Conservation (phyloP, 2,113 vertebrate genomes). For the Perccottus glenii region DNA sequence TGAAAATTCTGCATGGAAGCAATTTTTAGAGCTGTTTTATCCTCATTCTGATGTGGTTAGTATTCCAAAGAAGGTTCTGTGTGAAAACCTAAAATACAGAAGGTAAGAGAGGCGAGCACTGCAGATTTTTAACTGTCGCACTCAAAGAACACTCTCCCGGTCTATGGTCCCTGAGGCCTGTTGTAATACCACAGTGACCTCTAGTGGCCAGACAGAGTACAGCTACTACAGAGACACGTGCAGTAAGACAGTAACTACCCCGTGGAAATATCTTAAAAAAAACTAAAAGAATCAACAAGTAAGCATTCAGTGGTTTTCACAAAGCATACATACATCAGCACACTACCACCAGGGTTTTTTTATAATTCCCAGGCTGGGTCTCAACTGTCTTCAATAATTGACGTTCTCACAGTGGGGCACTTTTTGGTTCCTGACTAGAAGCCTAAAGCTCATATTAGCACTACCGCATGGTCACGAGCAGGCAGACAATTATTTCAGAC, state of each 20-base stretch:
- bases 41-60: not conserved
- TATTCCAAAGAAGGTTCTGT: slow-evolving; percentile 3
- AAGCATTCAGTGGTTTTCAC: not conserved
- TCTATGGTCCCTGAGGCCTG: not conserved
- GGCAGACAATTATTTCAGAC: slow-evolving; percentile 11
- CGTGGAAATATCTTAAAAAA: not conserved
- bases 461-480: slow-evolving; percentile 10
- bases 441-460: slow-evolving; percentile 23
- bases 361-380: slow-evolving; percentile 26
- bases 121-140: slow-evolving; percentile 60
- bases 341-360: slow-evolving; percentile 20
- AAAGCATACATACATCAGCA: slow-evolving; percentile 4
- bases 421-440: slow-evolving; percentile 17
- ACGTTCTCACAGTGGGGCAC: slow-evolving; percentile 44
- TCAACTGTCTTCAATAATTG: slow-evolving; percentile 34
- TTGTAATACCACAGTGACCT: slow-evolving; percentile 70
- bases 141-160: slow-evolving; percentile 9
- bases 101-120: slow-evolving; percentile 58
- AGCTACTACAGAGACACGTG: not conserved
- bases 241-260: not conserved
- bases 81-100: slow-evolving; percentile 20
- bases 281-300: not conserved
- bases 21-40: slow-evolving; percentile 14
- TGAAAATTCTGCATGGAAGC: not conserved
- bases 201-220: slow-evolving; percentile 63